phyloP scores from a whole-genome alignment of 2,113 vertebrate species.

The Pluvianellus socialis region DNA sequence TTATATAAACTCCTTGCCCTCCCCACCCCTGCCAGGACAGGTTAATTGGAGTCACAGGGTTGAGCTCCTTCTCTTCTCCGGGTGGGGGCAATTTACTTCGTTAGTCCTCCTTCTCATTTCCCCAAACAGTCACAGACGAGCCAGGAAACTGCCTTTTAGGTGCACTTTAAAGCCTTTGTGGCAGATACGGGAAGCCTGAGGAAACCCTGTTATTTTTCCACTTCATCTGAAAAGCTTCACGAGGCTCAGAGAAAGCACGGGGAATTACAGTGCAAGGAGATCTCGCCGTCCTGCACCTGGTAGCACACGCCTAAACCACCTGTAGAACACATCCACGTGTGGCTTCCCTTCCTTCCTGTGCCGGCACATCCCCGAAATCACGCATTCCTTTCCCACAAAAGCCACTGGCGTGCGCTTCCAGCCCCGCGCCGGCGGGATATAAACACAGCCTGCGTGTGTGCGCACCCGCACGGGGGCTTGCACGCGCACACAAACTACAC shows the following conservation, averaged over 20 bases:
- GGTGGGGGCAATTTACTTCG: background rate
- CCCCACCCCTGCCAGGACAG: background rate
- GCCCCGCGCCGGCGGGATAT: fast-evolving
- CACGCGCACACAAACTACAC: background rate
- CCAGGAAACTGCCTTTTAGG: background rate
- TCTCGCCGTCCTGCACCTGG: fast-evolving
- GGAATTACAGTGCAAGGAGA: background rate
- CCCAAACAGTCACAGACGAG: background rate
- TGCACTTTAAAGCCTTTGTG: background rate
- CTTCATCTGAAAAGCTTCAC: background rate
- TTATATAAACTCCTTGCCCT: background rate
- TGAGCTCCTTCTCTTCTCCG: background rate
- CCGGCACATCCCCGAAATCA: fast-evolving
- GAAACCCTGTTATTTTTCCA: background rate
- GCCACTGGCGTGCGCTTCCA: fast-evolving
- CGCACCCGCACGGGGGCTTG: background rate
- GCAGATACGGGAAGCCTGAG: background rate
- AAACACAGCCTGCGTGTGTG: fast-evolving
- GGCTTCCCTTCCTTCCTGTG: background rate
- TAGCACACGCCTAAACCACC: background rate
- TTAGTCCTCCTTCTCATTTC: background rate
- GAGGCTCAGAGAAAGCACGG: background rate
- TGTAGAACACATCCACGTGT: fast-evolving
- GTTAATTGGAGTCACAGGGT: background rate
- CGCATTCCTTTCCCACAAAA: fast-evolving